Evolutionary conservation across 2,888 invertebrate genomes (phyloP), one percentile per base, ranked within the genome.

Genomic region (Steinernema hermaphroditum): DNA sequence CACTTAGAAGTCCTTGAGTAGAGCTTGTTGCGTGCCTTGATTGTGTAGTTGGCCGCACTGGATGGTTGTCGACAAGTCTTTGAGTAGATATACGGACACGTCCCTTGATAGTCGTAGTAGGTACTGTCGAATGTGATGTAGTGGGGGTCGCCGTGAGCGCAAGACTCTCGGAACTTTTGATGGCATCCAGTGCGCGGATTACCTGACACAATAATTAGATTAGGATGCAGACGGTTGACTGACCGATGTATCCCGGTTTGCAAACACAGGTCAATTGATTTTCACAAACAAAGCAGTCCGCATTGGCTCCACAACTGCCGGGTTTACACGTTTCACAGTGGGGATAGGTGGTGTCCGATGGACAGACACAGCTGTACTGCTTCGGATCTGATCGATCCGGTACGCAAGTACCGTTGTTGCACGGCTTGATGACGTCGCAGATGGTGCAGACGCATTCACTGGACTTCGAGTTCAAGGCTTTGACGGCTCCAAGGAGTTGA

Each of bases 141-240:
- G 72, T 87, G 87, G 4, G 87, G 87, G 69, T 87, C 86, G 41
- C 86, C 86, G 62, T 75, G 76, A 71, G 77, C 75, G 73, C 83
- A 83, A 16, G 80, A 54, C 27, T 54, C 54, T 14, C 54, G 54
- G 54, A 54, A 54, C 14, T 54, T 54, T 27, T 54, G 22, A 19
- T 54, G 24, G 27, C 54, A 54, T 2, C 54, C 54, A 4, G 2
- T 54, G 19, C 54, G 22, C 14, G 54, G 54, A 22, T 54, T 22
- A 19, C 54, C 54, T 54, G 27, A 54, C 19, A 27, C 14, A 9
- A 8, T 9, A 41, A 41, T 41, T 9, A 41, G 14, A 8, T 41
- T 24, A 22, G 46, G 46, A 4, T 4, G 19, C 46, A 46, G 19
- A 8, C 22, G 54, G 27, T 54, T n/a, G 12, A 22, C 54, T 19